A percentile compares a stretch with the other conserved stretches of the same genome.
Conservation (phyloP, 2,888 invertebrate species). For the Aporophyla lueneburgensis region DNA sequence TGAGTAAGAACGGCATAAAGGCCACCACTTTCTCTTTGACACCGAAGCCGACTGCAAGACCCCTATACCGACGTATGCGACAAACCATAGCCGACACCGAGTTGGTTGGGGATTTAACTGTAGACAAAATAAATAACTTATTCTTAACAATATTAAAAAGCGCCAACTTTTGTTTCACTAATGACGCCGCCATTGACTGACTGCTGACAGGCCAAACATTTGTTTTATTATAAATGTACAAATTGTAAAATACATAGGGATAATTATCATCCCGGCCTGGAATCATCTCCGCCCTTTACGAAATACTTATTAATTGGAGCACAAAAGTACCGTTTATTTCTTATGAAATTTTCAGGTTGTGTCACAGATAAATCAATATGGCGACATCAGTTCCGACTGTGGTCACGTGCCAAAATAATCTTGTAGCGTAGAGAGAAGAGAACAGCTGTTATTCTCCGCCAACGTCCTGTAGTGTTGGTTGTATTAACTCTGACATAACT, state of each 20-base stretch:
- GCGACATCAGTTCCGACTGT: not conserved
- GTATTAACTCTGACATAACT: slow-evolving; percentile 6
- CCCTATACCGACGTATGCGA: slow-evolving; percentile 92
- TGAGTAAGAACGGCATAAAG: slow-evolving; percentile 94
- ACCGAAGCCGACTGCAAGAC: slow-evolving; percentile 91
- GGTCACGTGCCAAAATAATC: not conserved
- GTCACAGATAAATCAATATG: not conserved
- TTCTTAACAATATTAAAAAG: not conserved
- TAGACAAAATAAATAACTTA: slow-evolving; percentile 40
- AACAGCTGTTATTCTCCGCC: not conserved
- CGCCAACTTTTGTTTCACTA: not conserved
- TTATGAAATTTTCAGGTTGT: not conserved
- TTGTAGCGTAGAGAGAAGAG: not conserved
- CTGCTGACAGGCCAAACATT: not conserved
- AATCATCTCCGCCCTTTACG: too few species aligned
- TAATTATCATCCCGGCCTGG: too few species aligned
- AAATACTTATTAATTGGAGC: too few species aligned
- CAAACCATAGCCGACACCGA: slow-evolving; percentile 80
- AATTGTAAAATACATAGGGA: too few species aligned
- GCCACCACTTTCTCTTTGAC: slow-evolving; percentile 90
- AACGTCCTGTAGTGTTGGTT: not conserved
- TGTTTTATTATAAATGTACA: too few species aligned
- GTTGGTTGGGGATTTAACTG: slow-evolving; percentile 65
- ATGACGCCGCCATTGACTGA: not conserved
- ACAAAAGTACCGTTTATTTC: too few species aligned